phyloP scores from a whole-genome alignment of 2,888 invertebrate genomes.

The Eupsilia transversa region DNA sequence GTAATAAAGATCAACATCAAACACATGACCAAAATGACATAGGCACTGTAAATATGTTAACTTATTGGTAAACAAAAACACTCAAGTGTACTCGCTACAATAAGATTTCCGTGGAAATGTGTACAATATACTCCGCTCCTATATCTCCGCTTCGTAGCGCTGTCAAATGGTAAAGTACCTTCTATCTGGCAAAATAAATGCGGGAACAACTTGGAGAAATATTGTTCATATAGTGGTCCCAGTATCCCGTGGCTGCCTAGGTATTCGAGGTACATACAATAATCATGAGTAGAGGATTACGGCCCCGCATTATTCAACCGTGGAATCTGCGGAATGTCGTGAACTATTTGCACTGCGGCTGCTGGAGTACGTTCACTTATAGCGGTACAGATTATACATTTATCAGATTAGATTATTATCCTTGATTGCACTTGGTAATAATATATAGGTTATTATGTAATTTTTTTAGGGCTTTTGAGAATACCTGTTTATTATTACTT shows the following conservation, averaged over 20 bases:
- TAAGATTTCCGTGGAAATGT: constrained; percentile 34
- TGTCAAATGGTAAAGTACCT: constrained; percentile 49
- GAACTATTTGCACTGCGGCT: constrained; percentile 58
- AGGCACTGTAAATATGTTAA: constrained; percentile 7
- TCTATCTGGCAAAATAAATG: constrained; percentile 53
- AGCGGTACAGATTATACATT: constrained; percentile 38
- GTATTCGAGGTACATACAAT: constrained; percentile 52
- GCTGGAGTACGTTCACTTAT: constrained; percentile 26
- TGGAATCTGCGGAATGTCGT: constrained; percentile 54
- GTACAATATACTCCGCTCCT: constrained; percentile 26
- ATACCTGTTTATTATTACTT: neutral
- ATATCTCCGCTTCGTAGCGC: constrained; percentile 23
- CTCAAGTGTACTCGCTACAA: constrained; percentile 36
- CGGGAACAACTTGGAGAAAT: constrained; percentile 46
- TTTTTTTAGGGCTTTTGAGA: neutral
- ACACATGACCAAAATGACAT: constrained; percentile 10
- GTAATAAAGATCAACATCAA: constrained; percentile 22
- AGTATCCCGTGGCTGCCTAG: constrained; percentile 35
- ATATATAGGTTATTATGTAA: neutral
- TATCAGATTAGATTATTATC: constrained; percentile 12
- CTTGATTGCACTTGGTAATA: neutral
- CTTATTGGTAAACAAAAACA: constrained; percentile 30
- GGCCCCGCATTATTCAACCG: constrained; percentile 53
- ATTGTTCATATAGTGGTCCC: constrained; percentile 39
- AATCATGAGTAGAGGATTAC: constrained; percentile 60